Conservation (phyloP, 2,888 invertebrate species). For the Candidula unifasciata region DNA sequence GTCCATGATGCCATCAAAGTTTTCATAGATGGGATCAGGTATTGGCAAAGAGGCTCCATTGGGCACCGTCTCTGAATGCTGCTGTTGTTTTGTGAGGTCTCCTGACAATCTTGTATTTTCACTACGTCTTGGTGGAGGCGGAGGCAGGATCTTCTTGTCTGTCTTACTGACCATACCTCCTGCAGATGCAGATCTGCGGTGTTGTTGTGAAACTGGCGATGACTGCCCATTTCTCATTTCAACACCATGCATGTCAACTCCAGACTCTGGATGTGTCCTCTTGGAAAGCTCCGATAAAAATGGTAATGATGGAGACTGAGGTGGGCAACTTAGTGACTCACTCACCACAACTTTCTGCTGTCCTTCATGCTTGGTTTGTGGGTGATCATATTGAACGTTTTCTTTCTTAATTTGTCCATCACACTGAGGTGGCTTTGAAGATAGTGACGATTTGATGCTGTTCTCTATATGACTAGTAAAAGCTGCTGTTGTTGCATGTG, state of each 20-base stretch:
- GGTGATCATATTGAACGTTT: conserved; percentile 23
- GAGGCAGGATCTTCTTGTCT: conserved; percentile 61
- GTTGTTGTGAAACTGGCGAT: conserved; percentile 37
- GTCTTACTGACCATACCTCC: conserved; percentile 53
- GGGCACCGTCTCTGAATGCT: conserved; percentile 13
- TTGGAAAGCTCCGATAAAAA: conserved; percentile 67
- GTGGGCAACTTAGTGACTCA: conserved; percentile 44
- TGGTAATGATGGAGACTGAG: conserved; percentile 58
- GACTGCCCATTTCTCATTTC: conserved; percentile 43
- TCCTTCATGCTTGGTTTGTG: conserved; percentile 30
- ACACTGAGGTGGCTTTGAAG: conserved; percentile 24
- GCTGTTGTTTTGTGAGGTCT: conserved; percentile 52
- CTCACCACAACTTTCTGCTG: conserved; percentile 23
- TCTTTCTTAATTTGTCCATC: conserved; percentile 28
- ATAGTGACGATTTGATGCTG: conserved; percentile 24
- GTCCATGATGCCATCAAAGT: conserved; percentile 70
- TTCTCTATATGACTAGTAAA: background rate
- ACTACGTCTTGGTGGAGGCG: conserved; percentile 71
- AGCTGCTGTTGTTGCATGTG: conserved; percentile 33
- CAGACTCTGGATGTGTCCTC: conserved; percentile 42
- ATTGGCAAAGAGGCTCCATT: conserved; percentile 35
- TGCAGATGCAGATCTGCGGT: conserved; percentile 57
- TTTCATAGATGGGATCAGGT: conserved; percentile 65
- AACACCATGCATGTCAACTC: conserved; percentile 36
- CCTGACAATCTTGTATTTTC: conserved; percentile 67